Percentiles rank a stretch among this genome's conserved stretches.
Evolutionary conservation across 2,797 vertebrate species (phyloP).

Genomic region (Tinamus major): DNA sequence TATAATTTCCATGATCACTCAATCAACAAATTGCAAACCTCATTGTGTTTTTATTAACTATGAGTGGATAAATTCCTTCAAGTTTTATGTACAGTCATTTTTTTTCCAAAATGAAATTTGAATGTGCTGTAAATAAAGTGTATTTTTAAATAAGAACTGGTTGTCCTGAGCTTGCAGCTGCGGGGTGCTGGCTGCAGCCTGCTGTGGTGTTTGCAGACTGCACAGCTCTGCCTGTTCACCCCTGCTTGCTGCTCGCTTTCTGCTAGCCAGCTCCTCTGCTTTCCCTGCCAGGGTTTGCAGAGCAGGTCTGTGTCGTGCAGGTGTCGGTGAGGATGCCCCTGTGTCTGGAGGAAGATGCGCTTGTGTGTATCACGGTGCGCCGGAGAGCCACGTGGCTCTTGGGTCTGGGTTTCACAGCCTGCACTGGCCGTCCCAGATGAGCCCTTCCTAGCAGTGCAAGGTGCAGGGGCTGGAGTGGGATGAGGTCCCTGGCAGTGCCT

Average conservation of each 20-base stretch:
- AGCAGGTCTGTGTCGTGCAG: too few species aligned
- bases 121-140: constrained; percentile 73
- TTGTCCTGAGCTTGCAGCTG: background rate
- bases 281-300: background rate
- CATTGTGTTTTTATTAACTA: constrained; percentile 29
- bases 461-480: background rate
- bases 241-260: too few species aligned
- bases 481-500: background rate
- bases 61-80: background rate
- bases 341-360: background rate
- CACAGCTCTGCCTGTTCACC: background rate
- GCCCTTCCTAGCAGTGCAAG: background rate
- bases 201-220: background rate
- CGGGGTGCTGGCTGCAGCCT: background rate
- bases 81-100: constrained; percentile 3
- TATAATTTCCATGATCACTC: constrained; percentile 16
- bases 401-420: background rate
- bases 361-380: background rate
- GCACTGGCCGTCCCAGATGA: background rate
- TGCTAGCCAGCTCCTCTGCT: background rate
- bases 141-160: constrained; percentile 42
- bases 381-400: background rate
- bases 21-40: constrained; percentile 2
- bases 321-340: background rate
- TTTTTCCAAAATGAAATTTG: constrained; percentile 62